Percentiles rank a stretch among this genome's conserved stretches.
Conservation (phyloP, 2,888 invertebrate genomes). For the Argyresthia albistria region DNA sequence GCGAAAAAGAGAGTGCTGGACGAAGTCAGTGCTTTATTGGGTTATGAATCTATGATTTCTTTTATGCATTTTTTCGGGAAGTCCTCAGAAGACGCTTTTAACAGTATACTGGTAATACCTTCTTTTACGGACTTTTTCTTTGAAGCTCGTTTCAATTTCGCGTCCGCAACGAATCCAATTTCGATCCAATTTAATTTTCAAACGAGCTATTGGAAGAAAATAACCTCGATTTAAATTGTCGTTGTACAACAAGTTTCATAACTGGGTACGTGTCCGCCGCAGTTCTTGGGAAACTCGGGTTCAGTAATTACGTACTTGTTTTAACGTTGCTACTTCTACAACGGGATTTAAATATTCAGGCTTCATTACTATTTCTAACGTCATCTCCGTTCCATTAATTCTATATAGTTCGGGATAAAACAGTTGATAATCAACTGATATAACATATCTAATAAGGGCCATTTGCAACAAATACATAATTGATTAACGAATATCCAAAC, state of each 20-base stretch:
- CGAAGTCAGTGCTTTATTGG: conserved; percentile 18
- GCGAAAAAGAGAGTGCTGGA: conserved; percentile 18
- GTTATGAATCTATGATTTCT: conserved; percentile 2
- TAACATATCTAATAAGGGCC: too few species aligned
- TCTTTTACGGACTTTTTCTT: background rate
- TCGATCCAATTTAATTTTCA: conserved; percentile 3
- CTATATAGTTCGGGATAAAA: too few species aligned
- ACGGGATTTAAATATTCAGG: too few species aligned
- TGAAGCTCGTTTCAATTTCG: background rate
- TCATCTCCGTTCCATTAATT: too few species aligned
- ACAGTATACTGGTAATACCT: background rate
- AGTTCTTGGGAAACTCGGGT: background rate
- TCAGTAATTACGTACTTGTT: too few species aligned
- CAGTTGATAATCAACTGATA: too few species aligned
- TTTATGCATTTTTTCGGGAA: background rate
- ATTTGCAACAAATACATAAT: too few species aligned
- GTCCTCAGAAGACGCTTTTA: background rate
- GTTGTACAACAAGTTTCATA: background rate
- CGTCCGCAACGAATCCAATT: background rate
- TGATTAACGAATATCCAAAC: too few species aligned
- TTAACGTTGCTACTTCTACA: too few species aligned
- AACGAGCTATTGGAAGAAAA: background rate
- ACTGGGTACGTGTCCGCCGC: background rate
- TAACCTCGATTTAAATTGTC: conserved; percentile 1
- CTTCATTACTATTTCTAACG: too few species aligned